Evolutionary conservation across 2,888 invertebrate species (phyloP).

Genomic region (Mycalesis mineus): DNA sequence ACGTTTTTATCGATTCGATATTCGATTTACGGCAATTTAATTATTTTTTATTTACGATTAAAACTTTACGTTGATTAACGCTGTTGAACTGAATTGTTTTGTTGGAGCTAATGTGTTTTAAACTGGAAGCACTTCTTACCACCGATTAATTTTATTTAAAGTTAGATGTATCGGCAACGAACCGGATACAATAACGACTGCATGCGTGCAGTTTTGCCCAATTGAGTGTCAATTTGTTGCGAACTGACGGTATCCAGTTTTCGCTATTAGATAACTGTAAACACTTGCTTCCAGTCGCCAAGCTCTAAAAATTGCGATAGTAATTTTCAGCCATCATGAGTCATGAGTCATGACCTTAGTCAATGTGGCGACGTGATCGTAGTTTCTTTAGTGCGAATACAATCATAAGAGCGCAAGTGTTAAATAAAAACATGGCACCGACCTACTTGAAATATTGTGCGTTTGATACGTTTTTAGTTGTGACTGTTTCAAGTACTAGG

Average conservation of each 20-base stretch:
- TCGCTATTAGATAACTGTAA: conserved; percentile 24
- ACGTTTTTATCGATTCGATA: conserved; percentile 32
- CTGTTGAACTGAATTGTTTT: background rate
- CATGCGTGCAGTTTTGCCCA: conserved; percentile 43
- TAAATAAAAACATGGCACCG: background rate
- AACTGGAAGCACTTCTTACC: conserved; percentile 17
- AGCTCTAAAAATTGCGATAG: conserved; percentile 20
- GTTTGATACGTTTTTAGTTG: background rate
- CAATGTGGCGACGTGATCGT: conserved; percentile 22
- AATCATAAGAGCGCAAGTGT: background rate
- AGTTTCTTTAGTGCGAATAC: conserved; percentile 1
- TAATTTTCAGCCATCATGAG: background rate
- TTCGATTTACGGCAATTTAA: conserved; percentile 19
- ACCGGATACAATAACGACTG: conserved; percentile 42
- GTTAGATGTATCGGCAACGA: conserved; percentile 36
- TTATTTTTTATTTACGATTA: background rate
- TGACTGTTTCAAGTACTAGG: background rate
- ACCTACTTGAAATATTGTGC: background rate
- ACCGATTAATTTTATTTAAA: background rate
- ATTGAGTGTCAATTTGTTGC: conserved; percentile 42
- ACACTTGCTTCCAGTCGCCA: conserved; percentile 17
- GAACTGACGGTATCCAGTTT: conserved; percentile 44
- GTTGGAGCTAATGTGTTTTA: conserved; percentile 8
- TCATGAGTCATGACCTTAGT: conserved; percentile 28
- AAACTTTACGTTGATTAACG: conserved; percentile 14